A percentile compares a stretch with the other conserved stretches of the same genome.
These are phyloP conservation scores for Stichodactyla mertensii DNA, from an alignment of 64 coral and sea anemone genomes.

Conservation along the genomic window DNA sequence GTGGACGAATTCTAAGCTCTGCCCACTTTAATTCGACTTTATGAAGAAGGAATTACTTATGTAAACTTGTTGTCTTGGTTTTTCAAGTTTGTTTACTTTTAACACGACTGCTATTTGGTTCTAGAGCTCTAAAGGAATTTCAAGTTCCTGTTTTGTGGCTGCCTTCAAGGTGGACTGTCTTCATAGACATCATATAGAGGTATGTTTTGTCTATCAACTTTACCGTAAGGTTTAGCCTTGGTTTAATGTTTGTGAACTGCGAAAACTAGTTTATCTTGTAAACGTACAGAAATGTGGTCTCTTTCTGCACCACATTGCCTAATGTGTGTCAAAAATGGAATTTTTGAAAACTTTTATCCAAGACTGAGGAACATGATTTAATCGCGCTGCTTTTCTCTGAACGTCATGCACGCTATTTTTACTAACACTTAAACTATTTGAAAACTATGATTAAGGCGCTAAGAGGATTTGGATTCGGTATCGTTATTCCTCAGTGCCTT, in stretches of 20 bases:
- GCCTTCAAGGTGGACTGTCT: neutral
- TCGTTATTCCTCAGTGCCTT: neutral
- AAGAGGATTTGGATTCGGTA: neutral
- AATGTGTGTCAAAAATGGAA: neutral
- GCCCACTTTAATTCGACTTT: neutral
- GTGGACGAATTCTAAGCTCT: neutral
- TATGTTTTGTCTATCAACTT: conserved; percentile 12
- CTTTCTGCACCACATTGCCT: neutral
- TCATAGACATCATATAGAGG: neutral
- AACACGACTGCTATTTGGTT: neutral
- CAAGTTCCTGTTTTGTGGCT: neutral
- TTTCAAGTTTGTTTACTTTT: neutral
- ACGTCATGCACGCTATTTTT: neutral
- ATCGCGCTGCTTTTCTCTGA: neutral
- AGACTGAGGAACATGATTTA: neutral
- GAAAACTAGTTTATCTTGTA: neutral
- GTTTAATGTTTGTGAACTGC: neutral
- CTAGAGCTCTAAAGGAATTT: neutral
- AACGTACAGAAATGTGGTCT: neutral
- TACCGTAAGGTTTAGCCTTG: neutral
- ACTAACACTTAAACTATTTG: neutral
- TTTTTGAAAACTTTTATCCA: neutral
- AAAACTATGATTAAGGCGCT: neutral
- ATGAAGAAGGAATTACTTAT: neutral
- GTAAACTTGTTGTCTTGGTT: conserved; percentile 7